These are phyloP conservation scores for Macquaria ambigua DNA, from an alignment of 2,113 vertebrate genomes.

Conservation along the genomic window DNA sequence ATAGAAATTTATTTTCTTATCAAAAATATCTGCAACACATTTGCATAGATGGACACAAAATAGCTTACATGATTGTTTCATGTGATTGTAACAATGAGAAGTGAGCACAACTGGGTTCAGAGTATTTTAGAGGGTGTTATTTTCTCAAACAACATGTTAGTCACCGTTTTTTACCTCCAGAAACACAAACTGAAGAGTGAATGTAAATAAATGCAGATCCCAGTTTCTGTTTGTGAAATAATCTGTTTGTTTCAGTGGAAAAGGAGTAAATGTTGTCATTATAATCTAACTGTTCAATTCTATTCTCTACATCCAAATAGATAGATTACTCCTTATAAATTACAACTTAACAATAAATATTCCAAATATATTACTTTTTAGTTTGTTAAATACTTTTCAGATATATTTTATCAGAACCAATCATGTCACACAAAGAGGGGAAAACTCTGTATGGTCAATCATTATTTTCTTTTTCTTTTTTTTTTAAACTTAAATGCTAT, in stretches of 20 bases:
- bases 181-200: neutral
- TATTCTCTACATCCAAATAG: slow-evolving; percentile 53
- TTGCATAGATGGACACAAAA: slow-evolving; percentile 84
- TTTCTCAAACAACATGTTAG: neutral
- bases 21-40: slow-evolving; percentile 80
- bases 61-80: slow-evolving; percentile 58
- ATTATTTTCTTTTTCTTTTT: neutral
- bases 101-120: slow-evolving; percentile 1
- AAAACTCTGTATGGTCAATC: slow-evolving; percentile 8
- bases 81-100: slow-evolving; percentile 58
- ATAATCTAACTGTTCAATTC: slow-evolving; percentile 1
- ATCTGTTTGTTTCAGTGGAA: slow-evolving; percentile 18
- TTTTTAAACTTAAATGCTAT: slow-evolving; percentile 52
- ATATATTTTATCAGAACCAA: slow-evolving; percentile 52
- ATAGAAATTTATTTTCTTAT: slow-evolving; percentile 82
- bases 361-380: slow-evolving; percentile 82
- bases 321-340: slow-evolving; percentile 48
- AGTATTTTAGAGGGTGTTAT: neutral
- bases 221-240: slow-evolving; percentile 37
- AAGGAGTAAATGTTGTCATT: neutral
- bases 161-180: neutral
- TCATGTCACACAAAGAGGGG: slow-evolving; percentile 44
- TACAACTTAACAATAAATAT: slow-evolving; percentile 80
- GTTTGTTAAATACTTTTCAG: slow-evolving; percentile 63
- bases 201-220: slow-evolving; percentile 18